Conservation (phyloP, 2,888 invertebrate species). For the Eupelmus urozonus region DNA sequence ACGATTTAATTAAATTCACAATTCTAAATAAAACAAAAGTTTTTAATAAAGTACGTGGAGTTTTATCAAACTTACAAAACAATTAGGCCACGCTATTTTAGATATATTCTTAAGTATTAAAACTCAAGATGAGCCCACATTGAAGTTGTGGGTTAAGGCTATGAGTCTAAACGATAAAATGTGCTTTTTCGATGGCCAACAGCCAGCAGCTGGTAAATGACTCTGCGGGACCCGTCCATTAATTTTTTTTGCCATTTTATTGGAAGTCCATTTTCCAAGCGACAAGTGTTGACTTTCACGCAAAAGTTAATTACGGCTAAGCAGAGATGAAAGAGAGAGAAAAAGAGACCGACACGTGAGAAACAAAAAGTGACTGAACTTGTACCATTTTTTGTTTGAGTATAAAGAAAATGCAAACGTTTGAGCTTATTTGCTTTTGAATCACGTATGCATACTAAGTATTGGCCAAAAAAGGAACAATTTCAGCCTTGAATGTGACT, state of each 20-base stretch:
- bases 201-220: slow-evolving; percentile 18
- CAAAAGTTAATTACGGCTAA: background rate
- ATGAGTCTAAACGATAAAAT: slow-evolving; percentile 21
- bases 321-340: too few species aligned
- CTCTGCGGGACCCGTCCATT: background rate
- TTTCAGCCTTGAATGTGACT: too few species aligned
- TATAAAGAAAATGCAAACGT: too few species aligned
- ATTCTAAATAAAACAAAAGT: too few species aligned
- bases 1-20: too few species aligned
- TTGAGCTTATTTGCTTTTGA: too few species aligned
- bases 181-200: slow-evolving; percentile 28
- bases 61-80: background rate
- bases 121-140: background rate
- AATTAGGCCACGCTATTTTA: slow-evolving; percentile 17
- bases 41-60: too few species aligned
- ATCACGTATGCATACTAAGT: too few species aligned
- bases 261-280: slow-evolving; percentile 22
- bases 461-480: too few species aligned
- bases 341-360: too few species aligned
- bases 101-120: slow-evolving; percentile 2
- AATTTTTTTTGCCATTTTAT: slow-evolving; percentile 40
- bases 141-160: slow-evolving; percentile 34
- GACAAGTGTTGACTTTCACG: background rate
- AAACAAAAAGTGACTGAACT: too few species aligned
- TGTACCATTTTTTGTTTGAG: too few species aligned